Evolutionary conservation across 2,888 invertebrate genomes (phyloP).

Genomic region (Caenorhabditis drosophilae): DNA sequence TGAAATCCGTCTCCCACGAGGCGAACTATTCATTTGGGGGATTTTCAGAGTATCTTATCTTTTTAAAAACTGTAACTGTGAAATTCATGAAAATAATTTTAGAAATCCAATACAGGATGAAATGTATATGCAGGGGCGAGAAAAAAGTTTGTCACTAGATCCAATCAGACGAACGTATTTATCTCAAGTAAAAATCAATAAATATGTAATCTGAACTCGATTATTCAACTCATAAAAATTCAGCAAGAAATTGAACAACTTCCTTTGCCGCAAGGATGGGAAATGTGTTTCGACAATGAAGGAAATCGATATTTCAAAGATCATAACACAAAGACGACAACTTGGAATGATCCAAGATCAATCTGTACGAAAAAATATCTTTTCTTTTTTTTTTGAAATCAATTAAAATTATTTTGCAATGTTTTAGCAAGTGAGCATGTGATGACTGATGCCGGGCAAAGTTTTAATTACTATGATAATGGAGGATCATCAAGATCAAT

Average conservation of each 20-base stretch:
- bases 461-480: constrained; percentile 19
- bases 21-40: constrained; percentile 27
- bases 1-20: constrained; percentile 41
- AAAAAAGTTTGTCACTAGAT: constrained; percentile 39
- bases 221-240: background rate
- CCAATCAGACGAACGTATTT: constrained; percentile 35
- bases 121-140: constrained; percentile 20
- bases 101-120: constrained; percentile 9
- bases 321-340: constrained; percentile 45
- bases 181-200: constrained; percentile 1
- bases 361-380: constrained; percentile 9
- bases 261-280: constrained; percentile 46
- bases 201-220: background rate
- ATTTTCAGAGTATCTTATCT: constrained; percentile 18
- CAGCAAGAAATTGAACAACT: constrained; percentile 28
- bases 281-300: constrained; percentile 37
- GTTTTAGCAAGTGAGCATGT: background rate
- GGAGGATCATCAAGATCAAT: constrained; percentile 31
- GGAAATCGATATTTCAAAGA: constrained; percentile 45
- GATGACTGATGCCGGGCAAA: background rate
- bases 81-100: background rate
- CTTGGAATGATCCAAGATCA: constrained; percentile 45
- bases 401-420: too few relatives aligned
- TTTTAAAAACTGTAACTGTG: background rate
- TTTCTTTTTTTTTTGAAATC: background rate